Evolutionary conservation across 2,113 vertebrate genomes (phyloP), one percentile per base, ranked within the genome.

Genomic region (Phrynocephalus versicolor): DNA sequence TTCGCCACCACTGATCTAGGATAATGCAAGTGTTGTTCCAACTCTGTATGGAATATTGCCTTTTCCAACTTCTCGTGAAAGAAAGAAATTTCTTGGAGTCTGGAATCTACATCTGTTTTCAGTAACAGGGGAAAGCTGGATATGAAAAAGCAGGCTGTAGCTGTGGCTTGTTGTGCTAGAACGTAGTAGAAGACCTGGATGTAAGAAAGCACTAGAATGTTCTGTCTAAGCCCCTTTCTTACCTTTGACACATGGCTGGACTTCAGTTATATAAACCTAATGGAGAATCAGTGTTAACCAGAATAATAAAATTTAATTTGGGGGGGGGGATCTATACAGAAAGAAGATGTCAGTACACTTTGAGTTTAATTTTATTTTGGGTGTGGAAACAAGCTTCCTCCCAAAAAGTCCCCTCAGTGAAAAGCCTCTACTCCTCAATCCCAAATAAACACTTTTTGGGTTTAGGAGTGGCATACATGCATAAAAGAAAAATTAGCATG

Each of bases 261-360:
- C 60, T 69, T 82, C 79, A 81, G 85, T 62, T 86, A 76, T 71
- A 81, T 67, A 85, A 85, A 77, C 12, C 58, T 67, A 88, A 81
- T 73, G 0, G 0, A 2, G 27, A 88, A 12, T 81, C 76, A 86
- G 33, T 88, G 79, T 88, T 81, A 90, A 21, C 21, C 70, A 60
- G 84, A 77, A n/a, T n/a, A n/a, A n/a, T n/a, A n/a, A n/a, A n/a
- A n/a, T n/a, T n/a, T n/a, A n/a, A n/a, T n/a, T n/a, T n/a, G n/a
- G n/a, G n/a, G n/a, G n/a, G n/a, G n/a, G n/a, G n/a, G n/a, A n/a
- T n/a, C n/a, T n/a, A n/a, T n/a, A n/a, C n/a, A n/a, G 45, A 10
- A 51, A 51, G 10, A 51, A 51, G 10, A 51, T 51, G 45, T 51
- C 45, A 51, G 10, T 51, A 51, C 10, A 51, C 45, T 51, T 51